Percentiles rank a stretch among this genome's conserved stretches.
Conservation (phyloP, 2,888 invertebrate species). For the Cerastoderma edule region DNA sequence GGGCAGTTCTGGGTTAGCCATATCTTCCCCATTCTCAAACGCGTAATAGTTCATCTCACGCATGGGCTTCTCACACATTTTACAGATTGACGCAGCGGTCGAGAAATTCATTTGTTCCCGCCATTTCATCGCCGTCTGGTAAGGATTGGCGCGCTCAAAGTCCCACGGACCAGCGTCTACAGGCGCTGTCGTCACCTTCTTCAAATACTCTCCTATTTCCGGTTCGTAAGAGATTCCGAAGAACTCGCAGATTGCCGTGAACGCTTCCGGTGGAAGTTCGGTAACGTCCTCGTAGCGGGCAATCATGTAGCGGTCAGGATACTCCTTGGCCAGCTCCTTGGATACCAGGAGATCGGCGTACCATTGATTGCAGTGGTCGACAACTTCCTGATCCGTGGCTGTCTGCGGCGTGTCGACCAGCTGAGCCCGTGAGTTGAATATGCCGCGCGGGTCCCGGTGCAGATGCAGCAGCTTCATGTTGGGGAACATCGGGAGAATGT, state of each 20-base stretch:
- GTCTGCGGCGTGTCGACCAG: constrained; percentile 15
- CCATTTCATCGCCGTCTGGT: constrained; percentile 16
- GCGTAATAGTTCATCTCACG: constrained; percentile 6
- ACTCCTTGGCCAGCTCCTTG: constrained; percentile 5
- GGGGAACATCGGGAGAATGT: constrained; percentile 15
- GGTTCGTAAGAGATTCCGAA: constrained; percentile 7
- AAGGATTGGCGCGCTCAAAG: constrained; percentile 8
- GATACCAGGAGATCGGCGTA: neutral
- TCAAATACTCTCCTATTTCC: constrained; percentile 10
- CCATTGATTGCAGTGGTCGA: constrained; percentile 18
- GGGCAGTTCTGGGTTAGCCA: no score
- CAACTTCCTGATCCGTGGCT: constrained; percentile 7
- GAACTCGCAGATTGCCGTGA: constrained; percentile 4
- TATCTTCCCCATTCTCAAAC: constrained; percentile 3
- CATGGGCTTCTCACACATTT: constrained; percentile 17
- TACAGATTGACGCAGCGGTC: constrained; percentile 2
- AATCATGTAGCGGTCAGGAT: constrained; percentile 1
- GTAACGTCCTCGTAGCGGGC: constrained; percentile 15
- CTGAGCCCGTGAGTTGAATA: constrained; percentile 19
- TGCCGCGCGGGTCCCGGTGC: constrained; percentile 11
- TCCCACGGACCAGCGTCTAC: constrained; percentile 10
- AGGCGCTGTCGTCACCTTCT: neutral
- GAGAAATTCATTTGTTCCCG: constrained; percentile 2
- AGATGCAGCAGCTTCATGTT: constrained; percentile 28
- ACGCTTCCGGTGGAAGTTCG: neutral